Evolutionary conservation across 2,888 invertebrate genomes (phyloP), one percentile per base, ranked within the genome.

Genomic region (Pandemis cinnamomeana): DNA sequence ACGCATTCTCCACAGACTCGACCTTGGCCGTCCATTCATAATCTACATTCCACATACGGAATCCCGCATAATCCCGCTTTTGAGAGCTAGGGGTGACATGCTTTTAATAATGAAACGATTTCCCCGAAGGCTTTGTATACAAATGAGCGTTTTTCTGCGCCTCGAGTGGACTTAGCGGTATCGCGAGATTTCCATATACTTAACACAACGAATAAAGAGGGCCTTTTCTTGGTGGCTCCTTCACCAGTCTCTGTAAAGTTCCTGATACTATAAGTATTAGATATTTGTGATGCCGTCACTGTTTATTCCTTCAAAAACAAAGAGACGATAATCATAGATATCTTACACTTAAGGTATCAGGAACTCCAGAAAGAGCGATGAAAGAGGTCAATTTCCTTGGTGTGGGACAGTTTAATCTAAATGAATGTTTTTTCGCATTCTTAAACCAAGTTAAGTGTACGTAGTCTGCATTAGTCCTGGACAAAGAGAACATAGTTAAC

Each of bases 1-100:
- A 68, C 71, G 67, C 73, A 76, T 53, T 51, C 44, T 61, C 51
- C 53, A 48, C 42, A n/a, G 62, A 11, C n/a, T 7, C 67, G 78
- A 76, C 81, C 82, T 80, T 82, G 79, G 76, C 77, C 77, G 62
- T 76, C 75, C 76, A 76, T 73, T 72, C 77, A 78, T 75, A 76
- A 71, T 79, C 71, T 66, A 76, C 76, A 78, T 80, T 79, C 80
- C 79, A 73, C 72, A 75, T 73, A 73, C 70, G 70, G 70, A 75
- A 68, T 78, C 76, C 77, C 72, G 76, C 77, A 78, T 76, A 77
- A 77, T 74, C 76, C 71, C 70, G 44, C 60, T 67, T 72, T 71
- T 63, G 60, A 63, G 55, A 46, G 62, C 48, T 70, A 13, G 15
- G 48, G 68, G 41, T 62, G 67, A 64, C 55, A 53, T 63, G 62